These are phyloP conservation scores for Vultur gryphus DNA, from an alignment of 2,797 vertebrate species.

Conservation along the genomic window DNA sequence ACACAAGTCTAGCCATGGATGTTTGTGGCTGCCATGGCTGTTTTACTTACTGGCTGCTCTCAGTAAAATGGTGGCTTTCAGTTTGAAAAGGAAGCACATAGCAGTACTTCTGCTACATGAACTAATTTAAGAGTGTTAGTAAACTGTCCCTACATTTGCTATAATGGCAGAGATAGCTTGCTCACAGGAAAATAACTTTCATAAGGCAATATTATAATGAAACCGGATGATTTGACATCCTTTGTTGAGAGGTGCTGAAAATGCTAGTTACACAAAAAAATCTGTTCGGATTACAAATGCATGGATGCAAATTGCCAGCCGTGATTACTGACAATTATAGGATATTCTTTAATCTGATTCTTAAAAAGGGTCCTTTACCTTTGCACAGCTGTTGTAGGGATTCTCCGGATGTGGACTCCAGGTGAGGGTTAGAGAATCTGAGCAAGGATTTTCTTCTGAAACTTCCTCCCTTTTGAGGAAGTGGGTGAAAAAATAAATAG, in stretches of 20 bases:
- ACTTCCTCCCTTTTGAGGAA: not conserved
- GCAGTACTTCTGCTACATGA: not conserved
- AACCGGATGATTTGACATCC: not conserved
- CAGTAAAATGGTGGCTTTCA: not conserved
- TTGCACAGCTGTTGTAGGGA: not conserved
- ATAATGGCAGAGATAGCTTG: not conserved
- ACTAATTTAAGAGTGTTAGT: not conserved
- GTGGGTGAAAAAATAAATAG: not conserved
- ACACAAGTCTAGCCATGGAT: not conserved
- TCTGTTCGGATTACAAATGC: not conserved
- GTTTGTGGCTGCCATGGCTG: not conserved
- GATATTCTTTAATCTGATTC: not conserved
- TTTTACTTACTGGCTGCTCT: not conserved
- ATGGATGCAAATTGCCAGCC: not conserved
- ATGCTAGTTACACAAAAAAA: not conserved
- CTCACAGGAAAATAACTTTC: not conserved
- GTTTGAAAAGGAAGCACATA: not conserved
- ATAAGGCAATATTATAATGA: not conserved
- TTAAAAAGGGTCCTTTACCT: not conserved
- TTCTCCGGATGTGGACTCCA: not conserved
- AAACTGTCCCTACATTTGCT: not conserved
- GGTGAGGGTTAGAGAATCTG: not conserved
- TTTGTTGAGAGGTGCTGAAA: not conserved
- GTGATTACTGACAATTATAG: not conserved
- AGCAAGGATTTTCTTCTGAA: not conserved